Evolutionary conservation across 2,888 invertebrate genomes (phyloP), one percentile per base, ranked within the genome.

Genomic region (Chrysolina oricalcia): DNA sequence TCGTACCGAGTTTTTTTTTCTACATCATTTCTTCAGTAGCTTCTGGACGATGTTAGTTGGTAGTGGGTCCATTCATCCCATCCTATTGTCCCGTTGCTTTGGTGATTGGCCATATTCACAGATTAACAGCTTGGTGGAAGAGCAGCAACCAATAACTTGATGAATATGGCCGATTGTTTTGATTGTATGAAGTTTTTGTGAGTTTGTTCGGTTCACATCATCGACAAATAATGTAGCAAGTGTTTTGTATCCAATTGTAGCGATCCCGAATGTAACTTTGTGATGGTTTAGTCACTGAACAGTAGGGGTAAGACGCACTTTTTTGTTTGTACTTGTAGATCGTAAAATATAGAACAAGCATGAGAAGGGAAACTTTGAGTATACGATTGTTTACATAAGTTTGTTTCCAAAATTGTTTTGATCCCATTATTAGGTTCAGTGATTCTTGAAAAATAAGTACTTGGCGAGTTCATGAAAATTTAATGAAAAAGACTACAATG

Each of bases 51-150:
- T 84, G 83, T 81, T 83, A 81, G 84, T 80, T 83, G 86, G 85
- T 85, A 83, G 85, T 86, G 84, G 85, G 83, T 79, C 80, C 74
- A 53, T 69, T 68, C 73, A 21, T 67, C 75, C 77, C 46, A 43
- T 41, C 70, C 77, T 65, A 10, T 19, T 48, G 19, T 78, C 77
- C 80, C 74, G 63, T 72, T 79, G 80, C 83, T 84, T 83, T 85
- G 86, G 85, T 86, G 85, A 85, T 87, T 85, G 86, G 86, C 85
- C 87, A 86, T 86, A 85, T 86, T 86, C 86, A 85, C 79, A 21
- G 81, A 74, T 79, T 80, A 80, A 81, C 80, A 76, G 80, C 82
- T 85, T 83, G 85, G 86, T 85, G 85, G 84, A 81, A 83, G 85
- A 81, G 81, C 67, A 69, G 46, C 64, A 66, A 46, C 27, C 63